Base-by-base conservation (phyloP, 2,888 invertebrate species). In the Stenodera caucasica region DNA sequence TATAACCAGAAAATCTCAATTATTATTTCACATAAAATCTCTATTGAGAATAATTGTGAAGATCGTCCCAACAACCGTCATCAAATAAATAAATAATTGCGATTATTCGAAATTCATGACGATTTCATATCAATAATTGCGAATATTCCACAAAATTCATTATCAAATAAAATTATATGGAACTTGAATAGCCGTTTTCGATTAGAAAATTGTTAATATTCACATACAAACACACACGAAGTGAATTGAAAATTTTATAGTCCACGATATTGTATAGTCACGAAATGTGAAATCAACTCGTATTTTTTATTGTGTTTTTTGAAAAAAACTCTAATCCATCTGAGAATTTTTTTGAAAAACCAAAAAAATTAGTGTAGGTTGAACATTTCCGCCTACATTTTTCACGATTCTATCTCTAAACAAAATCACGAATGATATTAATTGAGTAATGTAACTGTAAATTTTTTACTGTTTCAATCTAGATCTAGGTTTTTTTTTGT, bases 71-170 rank as follows among this genome's bases (percentile, higher is more conserved):
- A n/a, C n/a, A n/a, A n/a, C n/a, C n/a, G n/a, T n/a, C n/a, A n/a
- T n/a, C n/a, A n/a, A n/a, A n/a, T n/a, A n/a, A n/a, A n/a, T n/a
- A n/a, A n/a, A n/a, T n/a, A n/a, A n/a, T n/a, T n/a, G n/a, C n/a
- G n/a, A n/a, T n/a, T n/a, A n/a, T n/a, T n/a, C n/a, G n/a, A n/a
- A n/a, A n/a, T 32, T 53, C 2, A 45, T 21, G 58, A 59, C 59
- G 55, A 37, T 50, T 59, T 59, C 55, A 59, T 59, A 55, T 55
- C 59, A 50, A 30, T 56, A 60, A 60, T 60, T 52, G 60, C 23
- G 52, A 30, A 45, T 60, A 60, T 52, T 52, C 56, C 56, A 56
- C 30, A 26, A 32, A 45, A 23, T 56, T 60, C 56, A 60, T 56
- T 45, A 45, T 21, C 45, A 21, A 45, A 37, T 37, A 37, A 14